These are phyloP conservation scores for Quiscalus mexicanus DNA, from an alignment of 2,113 vertebrate genomes.

Conservation along the genomic window DNA sequence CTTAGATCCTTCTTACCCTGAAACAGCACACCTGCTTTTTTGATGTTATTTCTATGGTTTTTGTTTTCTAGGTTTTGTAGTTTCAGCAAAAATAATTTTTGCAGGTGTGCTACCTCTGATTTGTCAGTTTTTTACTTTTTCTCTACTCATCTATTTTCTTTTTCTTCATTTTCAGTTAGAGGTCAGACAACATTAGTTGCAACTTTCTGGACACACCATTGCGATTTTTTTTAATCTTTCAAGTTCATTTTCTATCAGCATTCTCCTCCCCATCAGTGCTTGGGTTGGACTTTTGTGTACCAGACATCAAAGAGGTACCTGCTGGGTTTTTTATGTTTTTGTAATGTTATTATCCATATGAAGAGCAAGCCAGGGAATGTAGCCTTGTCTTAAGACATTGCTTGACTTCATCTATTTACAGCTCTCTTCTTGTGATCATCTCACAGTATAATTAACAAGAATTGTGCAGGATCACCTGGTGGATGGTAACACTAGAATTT, in stretches of 20 bases:
- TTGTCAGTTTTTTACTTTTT: neutral
- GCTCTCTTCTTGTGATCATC: constrained; percentile 1
- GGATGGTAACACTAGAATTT: neutral
- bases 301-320: neutral
- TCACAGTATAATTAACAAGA: neutral
- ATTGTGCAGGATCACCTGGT: neutral
- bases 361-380: neutral
- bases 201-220: neutral
- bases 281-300: neutral
- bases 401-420: neutral
- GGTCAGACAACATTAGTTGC: neutral
- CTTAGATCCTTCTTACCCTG: neutral
- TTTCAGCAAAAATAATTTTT: neutral
- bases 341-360: neutral
- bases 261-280: neutral
- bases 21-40: neutral
- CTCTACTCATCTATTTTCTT: neutral
- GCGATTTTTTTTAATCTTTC: neutral
- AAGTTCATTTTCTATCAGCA: neutral
- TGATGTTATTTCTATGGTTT: neutral
- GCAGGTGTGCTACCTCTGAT: neutral
- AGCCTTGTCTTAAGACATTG: neutral
- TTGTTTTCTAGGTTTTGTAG: neutral
- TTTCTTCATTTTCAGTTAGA: neutral
- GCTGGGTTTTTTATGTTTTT: neutral